Conservation (phyloP, 92 coral and sea anemone genomes). For the Galaxea fascicularis region DNA sequence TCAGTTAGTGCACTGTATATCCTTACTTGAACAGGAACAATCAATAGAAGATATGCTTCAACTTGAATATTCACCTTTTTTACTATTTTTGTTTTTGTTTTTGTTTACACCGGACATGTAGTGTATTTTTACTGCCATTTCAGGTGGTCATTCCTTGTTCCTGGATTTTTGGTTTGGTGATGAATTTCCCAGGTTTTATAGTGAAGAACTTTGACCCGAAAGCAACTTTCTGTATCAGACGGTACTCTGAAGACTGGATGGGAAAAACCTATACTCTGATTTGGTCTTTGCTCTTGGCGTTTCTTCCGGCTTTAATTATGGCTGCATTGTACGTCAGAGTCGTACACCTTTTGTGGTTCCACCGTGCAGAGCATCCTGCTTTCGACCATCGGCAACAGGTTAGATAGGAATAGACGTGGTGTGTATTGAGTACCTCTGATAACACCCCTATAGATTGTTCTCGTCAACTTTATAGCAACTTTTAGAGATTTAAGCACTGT, state of each 20-base stretch:
- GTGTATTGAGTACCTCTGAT: no score
- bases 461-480: no score
- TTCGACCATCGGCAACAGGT: not conserved
- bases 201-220: not conserved
- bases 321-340: not conserved
- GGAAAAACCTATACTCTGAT: constrained; percentile 16
- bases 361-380: not conserved
- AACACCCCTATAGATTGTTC: no score
- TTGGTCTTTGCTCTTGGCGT: no score
- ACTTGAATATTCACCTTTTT: no score
- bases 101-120: not conserved
- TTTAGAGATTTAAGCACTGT: no score
- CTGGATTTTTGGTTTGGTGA: constrained; percentile 12
- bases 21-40: no score
- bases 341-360: constrained; percentile 20
- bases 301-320: constrained; percentile 4
- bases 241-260: constrained; percentile 21
- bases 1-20: no score
- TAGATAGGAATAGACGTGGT: not conserved
- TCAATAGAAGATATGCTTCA: no score
- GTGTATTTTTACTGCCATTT: not conserved
- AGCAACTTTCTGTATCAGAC: not conserved
- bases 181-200: not conserved
- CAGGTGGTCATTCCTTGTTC: constrained; percentile 25
- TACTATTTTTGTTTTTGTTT: no score